A percentile compares a stretch with the other conserved stretches of the same genome.
phyloP scores from a whole-genome alignment of 2,888 invertebrate genomes.

The Hirtodrosophila duncani region DNA sequence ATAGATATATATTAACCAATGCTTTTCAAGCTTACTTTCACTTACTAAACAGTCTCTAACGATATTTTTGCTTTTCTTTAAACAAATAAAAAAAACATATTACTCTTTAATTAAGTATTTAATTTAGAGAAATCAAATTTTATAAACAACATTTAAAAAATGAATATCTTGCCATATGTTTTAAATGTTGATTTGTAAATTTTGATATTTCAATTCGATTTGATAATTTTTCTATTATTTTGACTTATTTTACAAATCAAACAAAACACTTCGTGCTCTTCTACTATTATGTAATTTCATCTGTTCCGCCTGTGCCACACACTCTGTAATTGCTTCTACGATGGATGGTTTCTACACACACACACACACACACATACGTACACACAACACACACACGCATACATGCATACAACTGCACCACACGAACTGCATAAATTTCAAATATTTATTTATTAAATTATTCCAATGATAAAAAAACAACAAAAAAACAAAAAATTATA shows the following conservation, averaged over 20 bases:
- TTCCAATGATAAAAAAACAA: conserved; percentile 4
- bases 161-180: too few relatives aligned
- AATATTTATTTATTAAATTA: conserved; percentile 12
- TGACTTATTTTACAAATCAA: conserved; percentile 48
- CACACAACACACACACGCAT: conserved; percentile 29
- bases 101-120: neutral
- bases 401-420: conserved; percentile 17
- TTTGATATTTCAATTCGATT: conserved; percentile 33
- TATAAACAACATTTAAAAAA: too few relatives aligned
- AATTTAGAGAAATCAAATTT: too few relatives aligned
- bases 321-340: conserved; percentile 74
- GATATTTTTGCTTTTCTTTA: neutral
- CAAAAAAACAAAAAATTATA: conserved; percentile 27
- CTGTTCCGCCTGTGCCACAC: conserved; percentile 76
- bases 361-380: conserved; percentile 25
- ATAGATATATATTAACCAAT: conserved; percentile 5
- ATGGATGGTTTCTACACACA: conserved; percentile 74
- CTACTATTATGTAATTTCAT: conserved; percentile 76
- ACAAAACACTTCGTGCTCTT: conserved; percentile 62
- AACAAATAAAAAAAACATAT: neutral
- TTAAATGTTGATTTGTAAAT: conserved; percentile 3
- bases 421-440: conserved; percentile 11
- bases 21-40: conserved; percentile 18
- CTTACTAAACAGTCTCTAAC: conserved; percentile 13
- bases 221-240: conserved; percentile 40